These are phyloP conservation scores for Scomber colias DNA, from an alignment of 2,113 vertebrate species.

Conservation along the genomic window DNA sequence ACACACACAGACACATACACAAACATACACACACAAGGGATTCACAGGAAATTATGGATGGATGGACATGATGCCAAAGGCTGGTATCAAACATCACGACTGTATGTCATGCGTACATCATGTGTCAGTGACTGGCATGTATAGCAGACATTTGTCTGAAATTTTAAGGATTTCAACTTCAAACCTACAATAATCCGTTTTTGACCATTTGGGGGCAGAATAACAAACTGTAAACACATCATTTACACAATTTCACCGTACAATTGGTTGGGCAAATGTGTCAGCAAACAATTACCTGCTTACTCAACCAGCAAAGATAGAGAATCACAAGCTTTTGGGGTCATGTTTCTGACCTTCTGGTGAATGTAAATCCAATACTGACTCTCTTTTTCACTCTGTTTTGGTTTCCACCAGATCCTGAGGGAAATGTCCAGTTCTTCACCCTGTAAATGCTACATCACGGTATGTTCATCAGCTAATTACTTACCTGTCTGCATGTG, in stretches of 20 bases:
- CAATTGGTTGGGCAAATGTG: not conserved
- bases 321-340: no score
- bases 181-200: not conserved
- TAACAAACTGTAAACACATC: no score
- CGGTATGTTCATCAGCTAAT: slow-evolving; percentile 6
- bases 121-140: not conserved
- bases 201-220: not conserved
- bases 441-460: not conserved
- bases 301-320: no score
- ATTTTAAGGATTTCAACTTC: not conserved
- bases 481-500: slow-evolving; percentile 17
- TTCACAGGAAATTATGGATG: slow-evolving; percentile 23
- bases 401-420: not conserved
- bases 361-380: no score
- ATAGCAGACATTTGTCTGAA: not conserved
- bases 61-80: not conserved
- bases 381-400: no score
- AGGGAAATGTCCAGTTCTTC: not conserved
- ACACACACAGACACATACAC: no score
- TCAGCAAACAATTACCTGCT: not conserved
- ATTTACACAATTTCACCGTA: not conserved
- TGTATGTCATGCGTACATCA: no score
- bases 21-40: no score
- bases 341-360: no score
- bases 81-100: not conserved